Evolutionary conservation across 2,797 vertebrate genomes (phyloP).

Genomic region (Pelodytes ibericus): DNA sequence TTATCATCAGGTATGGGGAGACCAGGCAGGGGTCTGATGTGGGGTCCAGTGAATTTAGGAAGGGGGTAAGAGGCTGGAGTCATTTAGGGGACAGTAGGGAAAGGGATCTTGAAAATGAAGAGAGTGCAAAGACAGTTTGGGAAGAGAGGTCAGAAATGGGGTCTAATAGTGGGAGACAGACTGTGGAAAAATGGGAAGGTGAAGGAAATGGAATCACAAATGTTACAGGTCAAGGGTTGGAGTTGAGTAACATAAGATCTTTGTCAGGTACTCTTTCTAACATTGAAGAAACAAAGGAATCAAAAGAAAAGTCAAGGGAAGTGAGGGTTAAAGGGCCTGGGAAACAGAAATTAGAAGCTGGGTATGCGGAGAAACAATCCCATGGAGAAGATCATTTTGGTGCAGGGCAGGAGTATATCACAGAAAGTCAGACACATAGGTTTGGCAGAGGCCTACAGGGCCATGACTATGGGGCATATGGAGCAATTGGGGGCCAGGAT

Average conservation of each 20-base stretch:
- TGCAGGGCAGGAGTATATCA: background rate
- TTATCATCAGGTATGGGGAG: conserved; percentile 58
- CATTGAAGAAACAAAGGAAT: conserved; percentile 2
- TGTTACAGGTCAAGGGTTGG: background rate
- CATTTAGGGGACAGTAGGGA: background rate
- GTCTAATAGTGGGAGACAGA: background rate
- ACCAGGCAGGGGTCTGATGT: background rate
- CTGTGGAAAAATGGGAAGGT: background rate
- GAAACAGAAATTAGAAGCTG: background rate
- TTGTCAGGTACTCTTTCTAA: background rate
- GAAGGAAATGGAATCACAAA: background rate
- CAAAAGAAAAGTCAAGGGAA: background rate
- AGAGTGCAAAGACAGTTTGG: background rate
- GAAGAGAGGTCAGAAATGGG: background rate
- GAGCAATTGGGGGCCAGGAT: background rate
- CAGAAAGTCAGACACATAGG: background rate
- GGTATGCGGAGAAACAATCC: background rate
- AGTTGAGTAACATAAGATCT: background rate
- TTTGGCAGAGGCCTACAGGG: background rate
- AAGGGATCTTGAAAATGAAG: background rate
- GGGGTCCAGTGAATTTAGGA: background rate
- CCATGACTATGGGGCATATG: conserved; percentile 3
- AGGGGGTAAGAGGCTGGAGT: background rate
- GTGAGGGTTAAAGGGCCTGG: background rate
- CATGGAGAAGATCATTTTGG: background rate